These are phyloP conservation scores for Matsumurasca onukii DNA, from an alignment of 1,140 invertebrate genomes.

Conservation along the genomic window DNA sequence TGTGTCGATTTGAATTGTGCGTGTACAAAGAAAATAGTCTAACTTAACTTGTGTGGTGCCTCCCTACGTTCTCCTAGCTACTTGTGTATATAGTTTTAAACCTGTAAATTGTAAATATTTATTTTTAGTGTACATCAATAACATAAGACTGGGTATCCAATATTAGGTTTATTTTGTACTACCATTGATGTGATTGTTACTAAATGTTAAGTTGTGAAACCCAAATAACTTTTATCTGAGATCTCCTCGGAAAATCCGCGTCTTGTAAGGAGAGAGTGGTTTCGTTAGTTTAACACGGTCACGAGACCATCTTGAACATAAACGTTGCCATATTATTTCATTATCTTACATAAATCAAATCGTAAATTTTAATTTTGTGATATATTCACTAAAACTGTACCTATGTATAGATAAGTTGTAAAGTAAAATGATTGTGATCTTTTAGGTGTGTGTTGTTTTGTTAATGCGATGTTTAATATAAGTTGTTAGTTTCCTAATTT, in stretches of 20 bases:
- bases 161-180: slow-evolving; percentile 20
- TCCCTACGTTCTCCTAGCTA: background rate
- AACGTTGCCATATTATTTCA: background rate
- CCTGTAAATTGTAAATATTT: slow-evolving; percentile 15
- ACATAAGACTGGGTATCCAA: slow-evolving; percentile 18
- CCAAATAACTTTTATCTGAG: background rate
- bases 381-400: background rate
- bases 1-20: background rate
- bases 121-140: background rate
- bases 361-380: slow-evolving; percentile 5
- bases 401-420: background rate
- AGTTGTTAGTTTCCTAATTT: slow-evolving; percentile 1
- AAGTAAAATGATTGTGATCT: background rate
- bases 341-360: background rate
- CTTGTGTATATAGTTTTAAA: slow-evolving; percentile 12
- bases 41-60: background rate
- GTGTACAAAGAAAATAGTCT: background rate
- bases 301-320: background rate
- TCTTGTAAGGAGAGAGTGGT: background rate
- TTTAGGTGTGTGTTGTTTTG: background rate
- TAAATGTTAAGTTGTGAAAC: background rate
- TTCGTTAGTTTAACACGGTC: background rate
- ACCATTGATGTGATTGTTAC: slow-evolving; percentile 7
- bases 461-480: background rate
- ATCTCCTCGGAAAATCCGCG: too few species aligned